Base-by-base conservation (phyloP, 2,797 vertebrate species). In the Melanotaenia boesemani region DNA sequence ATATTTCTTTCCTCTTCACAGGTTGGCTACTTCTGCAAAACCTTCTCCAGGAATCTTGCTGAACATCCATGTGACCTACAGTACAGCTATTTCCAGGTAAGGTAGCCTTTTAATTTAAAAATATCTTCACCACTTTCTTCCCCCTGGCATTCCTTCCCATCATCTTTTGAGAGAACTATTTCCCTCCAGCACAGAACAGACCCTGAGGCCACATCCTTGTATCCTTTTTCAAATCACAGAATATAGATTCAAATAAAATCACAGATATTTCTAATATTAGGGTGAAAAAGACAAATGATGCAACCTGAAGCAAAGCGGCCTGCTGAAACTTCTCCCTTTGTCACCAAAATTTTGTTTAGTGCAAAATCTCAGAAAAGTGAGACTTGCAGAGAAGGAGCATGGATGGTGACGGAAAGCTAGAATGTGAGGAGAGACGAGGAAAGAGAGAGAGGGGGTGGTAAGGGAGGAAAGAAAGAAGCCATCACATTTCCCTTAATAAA, bases 401-500 rank as follows among this genome's bases (percentile, higher is more conserved):
- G 24, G 62, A 70, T 41, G 32, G 76, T 66, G 79, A 81, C 16
- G n/a, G 70, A 54, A 72, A 37, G 68, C 55, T 39, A 77, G 86
- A 89, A 87, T 89, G 76, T 39, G 62, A 32, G 63, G 44, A 67
- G 72, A 68, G 63, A 32, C 72, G 37, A 55, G 66, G 58, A 60
- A 41, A 20, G 64, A 44, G 36, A 37, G 12, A 39, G 39, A 16
- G 13, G 37, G 41, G 41, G 41, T 44, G 71, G 34, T 39, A 69
- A 68, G 67, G n/a, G 15, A 36, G 87, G 72, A 90, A 91, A 87
- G 89, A 66, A 46, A 46, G 67, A 12, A 54, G 56, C 84, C 88
- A 89, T 88, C 90, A 89, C 87, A 92, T 86, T 95, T 95, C 93
- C 93, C 93, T 91, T 95, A 96, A 96, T 95, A 92, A 93, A 94